Evolutionary conservation across 2,888 invertebrate genomes (phyloP).

Genomic region (Volucella bombylans): DNA sequence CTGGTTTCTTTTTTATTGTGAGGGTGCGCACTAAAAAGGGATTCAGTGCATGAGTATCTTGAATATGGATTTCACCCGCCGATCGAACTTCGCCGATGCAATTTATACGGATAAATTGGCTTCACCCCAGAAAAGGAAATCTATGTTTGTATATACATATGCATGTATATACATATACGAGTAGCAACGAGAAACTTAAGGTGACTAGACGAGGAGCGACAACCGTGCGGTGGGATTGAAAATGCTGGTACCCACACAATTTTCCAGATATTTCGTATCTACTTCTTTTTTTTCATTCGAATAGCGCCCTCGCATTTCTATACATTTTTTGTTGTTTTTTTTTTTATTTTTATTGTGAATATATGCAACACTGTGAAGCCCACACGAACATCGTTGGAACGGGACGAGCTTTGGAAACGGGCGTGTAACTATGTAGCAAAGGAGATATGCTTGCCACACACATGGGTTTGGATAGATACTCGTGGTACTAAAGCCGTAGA

Average conservation of each 20-base stretch:
- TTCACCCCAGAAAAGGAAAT: constrained; percentile 70
- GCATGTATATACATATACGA: too few species aligned
- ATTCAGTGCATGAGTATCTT: constrained; percentile 20
- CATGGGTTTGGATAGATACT: constrained; percentile 46
- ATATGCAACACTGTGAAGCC: constrained; percentile 58
- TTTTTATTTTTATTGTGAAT: constrained; percentile 16
- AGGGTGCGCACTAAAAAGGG: constrained; percentile 59
- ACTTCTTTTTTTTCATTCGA: constrained; percentile 34
- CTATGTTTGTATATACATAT: not conserved
- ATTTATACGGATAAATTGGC: constrained; percentile 57
- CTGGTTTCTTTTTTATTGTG: not conserved
- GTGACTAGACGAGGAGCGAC: not conserved
- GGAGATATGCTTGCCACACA: constrained; percentile 58
- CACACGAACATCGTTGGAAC: constrained; percentile 61
- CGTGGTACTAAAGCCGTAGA: constrained; percentile 15
- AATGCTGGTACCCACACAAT: constrained; percentile 74
- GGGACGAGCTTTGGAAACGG: constrained; percentile 72
- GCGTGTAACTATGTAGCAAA: constrained; percentile 51
- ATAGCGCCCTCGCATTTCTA: constrained; percentile 62
- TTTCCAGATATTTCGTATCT: constrained; percentile 48
- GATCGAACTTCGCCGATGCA: constrained; percentile 39
- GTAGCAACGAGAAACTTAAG: constrained; percentile 1
- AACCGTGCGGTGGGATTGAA: constrained; percentile 32
- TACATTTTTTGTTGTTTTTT: too few species aligned
- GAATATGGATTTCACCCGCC: constrained; percentile 39